These are phyloP conservation scores for Neosilurus hyrtlii DNA, from an alignment of 2,797 vertebrate genomes.

Conservation along the genomic window DNA sequence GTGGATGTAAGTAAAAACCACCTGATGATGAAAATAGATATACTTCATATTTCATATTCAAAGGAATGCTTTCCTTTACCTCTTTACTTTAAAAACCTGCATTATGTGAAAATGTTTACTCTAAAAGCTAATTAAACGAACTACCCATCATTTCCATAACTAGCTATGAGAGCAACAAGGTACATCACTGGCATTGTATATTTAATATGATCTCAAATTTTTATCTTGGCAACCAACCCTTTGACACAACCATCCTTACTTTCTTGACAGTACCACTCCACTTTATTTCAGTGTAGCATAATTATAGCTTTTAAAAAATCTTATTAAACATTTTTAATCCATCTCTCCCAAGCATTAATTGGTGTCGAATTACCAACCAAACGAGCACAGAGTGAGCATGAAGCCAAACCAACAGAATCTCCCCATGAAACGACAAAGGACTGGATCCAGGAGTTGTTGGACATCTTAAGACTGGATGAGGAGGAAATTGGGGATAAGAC, in stretches of 20 bases:
- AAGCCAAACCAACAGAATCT: conserved; percentile 53
- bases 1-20: no score
- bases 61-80: no score
- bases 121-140: background rate
- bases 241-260: background rate
- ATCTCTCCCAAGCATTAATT: conserved; percentile 71
- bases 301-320: background rate
- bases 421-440: conserved; percentile 50
- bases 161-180: background rate
- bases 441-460: conserved; percentile 69
- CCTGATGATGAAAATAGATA: no score
- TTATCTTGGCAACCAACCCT: background rate
- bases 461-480: conserved; percentile 43
- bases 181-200: background rate
- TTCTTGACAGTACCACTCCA: background rate
- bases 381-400: conserved; percentile 50
- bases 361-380: conserved; percentile 59
- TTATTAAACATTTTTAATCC: background rate
- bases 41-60: no score
- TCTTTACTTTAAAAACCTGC: background rate
- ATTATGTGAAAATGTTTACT: background rate
- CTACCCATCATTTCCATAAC: background rate
- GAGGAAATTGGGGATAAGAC: conserved; percentile 28
- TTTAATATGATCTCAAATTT: background rate
- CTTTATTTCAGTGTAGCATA: background rate